Base-by-base conservation (phyloP, 1,140 invertebrate species). In the Meteorus sp. region DNA sequence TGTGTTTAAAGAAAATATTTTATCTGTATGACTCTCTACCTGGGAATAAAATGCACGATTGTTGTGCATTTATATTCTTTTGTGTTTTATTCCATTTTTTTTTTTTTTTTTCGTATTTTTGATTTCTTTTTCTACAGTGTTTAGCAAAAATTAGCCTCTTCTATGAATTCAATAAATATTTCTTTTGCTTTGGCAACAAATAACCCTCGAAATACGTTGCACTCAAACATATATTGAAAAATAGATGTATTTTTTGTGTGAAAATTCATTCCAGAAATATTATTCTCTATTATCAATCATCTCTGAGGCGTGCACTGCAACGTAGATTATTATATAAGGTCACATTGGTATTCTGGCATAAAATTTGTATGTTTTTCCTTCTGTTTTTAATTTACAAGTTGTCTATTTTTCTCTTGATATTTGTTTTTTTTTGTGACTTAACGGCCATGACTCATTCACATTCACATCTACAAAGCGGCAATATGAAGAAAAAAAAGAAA, bases 241-340 rank as follows among this genome's bases (percentile, higher is more conserved):
- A 39, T n/a, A n/a, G 13, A 5, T 39, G 8, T 33, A 27, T 33
- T 56, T n/a, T 47, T 33, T 27, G 25, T 15, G 17, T 15, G 15
- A 57, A 56, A 45, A n/a, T 19, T 22, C 13, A 29, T 51, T 20
- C 19, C 22, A 25, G 33, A 27, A 57, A 41, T 45, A 57, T 31
- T 13, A 35, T 41, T 25, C 25, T 43, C 23, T 43, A 43, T 15
- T 43, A 55, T 27, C 29, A 44, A 35, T n/a, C 15, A 45, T 35
- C 41, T 33, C 48, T 52, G 7, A 53, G 22, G 27, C 47, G n/a
- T 39, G 22, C 44, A 22, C 27, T 45, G 22, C 55, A 57, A 19
- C 15, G 27, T 17, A 35, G 23, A n/a, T n/a, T 55, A 43, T 43
- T 39, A 43, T 27, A 55, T 57, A 57, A 57, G 55, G 55, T 50